Evolutionary conservation across 2,113 vertebrate species (phyloP), one percentile per base, ranked within the genome.

Genomic region (Clarias batrachus): DNA sequence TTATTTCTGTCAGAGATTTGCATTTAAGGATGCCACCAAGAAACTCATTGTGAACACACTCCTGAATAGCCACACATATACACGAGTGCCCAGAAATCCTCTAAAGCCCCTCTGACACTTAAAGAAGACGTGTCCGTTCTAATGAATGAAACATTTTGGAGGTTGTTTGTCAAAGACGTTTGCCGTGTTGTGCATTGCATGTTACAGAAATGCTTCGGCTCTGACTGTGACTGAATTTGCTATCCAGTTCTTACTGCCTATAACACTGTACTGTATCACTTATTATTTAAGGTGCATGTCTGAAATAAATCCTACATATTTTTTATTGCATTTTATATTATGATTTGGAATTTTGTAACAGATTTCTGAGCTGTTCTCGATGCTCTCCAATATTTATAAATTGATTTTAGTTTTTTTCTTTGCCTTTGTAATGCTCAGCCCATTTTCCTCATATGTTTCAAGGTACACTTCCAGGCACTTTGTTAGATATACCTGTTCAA

Each of bases 1-100:
- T 88, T 89, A 86, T 71, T 90, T 86, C 74, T 87, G 86, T 84
- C 68, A 83, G 66, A 84, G 68, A 91, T 88, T 91, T 89, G 85
- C 88, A 90, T 90, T 91, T 91, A 71, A 83, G 78, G 63, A 81
- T 82, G 77, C 85, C 65, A 85, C 89, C 81, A 86, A 89, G 48
- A 85, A 48, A 81, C 62, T 4, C 57, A 85, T 48, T 41, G 59
- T 63, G 87, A 63, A 82, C 59, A 76, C 85, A 87, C 59, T 79
- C 71, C 48, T 70, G 74, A 60, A 30, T 60, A 54, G 19, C 21
- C 68, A 74, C 68, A 82, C 83, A 74, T 66, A 83, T 21, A 27
- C 25, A 84, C 60, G 77, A 30, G 81, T 37, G 41, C 81, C 17
- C 83, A 76, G 27, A 62, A 60, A 37, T 33, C 13, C 81, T 80